These are phyloP conservation scores for Clitarchus hookeri DNA, from an alignment of 2,888 invertebrate species.

Conservation along the genomic window DNA sequence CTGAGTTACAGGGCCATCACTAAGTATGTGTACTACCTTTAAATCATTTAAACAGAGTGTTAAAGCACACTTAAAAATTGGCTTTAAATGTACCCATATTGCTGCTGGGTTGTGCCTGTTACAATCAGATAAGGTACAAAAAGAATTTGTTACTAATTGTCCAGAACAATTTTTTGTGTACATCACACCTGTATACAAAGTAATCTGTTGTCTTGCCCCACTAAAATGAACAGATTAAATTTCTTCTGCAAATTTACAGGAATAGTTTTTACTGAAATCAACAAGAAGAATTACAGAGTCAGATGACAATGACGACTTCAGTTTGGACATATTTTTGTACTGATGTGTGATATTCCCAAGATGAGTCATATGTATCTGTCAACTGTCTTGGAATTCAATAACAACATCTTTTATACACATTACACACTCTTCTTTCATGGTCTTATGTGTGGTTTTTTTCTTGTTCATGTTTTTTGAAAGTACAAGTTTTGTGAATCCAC, in stretches of 20 bases:
- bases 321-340: neutral
- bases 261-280: conserved; percentile 11
- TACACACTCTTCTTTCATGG: neutral
- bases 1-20: too few relatives aligned
- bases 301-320: neutral
- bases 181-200: neutral
- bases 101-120: neutral
- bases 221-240: neutral
- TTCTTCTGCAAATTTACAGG: neutral
- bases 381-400: neutral
- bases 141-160: neutral
- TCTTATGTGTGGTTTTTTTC: neutral
- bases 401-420: neutral
- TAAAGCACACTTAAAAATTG: too few relatives aligned
- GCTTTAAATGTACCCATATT: conserved; percentile 12
- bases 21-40: too few relatives aligned
- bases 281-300: neutral
- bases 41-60: too few relatives aligned
- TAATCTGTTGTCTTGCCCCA: conserved; percentile 19
- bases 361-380: neutral
- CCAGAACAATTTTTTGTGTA: neutral
- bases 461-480: neutral
- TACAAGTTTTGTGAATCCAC: conserved; percentile 1
- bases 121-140: neutral
- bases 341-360: neutral